Conservation (phyloP, 2,113 vertebrate species). For the Calcarius ornatus region DNA sequence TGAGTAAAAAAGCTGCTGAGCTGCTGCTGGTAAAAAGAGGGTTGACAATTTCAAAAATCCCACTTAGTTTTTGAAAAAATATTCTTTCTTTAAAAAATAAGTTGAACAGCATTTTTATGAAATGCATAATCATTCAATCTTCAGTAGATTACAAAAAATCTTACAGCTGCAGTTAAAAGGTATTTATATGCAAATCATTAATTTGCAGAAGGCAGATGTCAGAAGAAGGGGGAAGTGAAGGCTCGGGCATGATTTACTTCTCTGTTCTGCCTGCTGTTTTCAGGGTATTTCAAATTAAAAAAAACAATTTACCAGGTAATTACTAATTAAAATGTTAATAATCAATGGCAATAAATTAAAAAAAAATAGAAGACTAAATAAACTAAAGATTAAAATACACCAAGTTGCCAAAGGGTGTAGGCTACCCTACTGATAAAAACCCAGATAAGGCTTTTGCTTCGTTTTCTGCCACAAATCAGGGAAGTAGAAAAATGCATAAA, state of each 20-base stretch:
- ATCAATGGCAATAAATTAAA: background rate
- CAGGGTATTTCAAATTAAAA: background rate
- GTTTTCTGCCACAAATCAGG: background rate
- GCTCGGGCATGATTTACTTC: background rate
- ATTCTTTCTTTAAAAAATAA: background rate
- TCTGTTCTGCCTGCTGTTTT: background rate
- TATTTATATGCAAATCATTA: background rate
- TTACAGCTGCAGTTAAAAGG: background rate
- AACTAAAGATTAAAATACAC: background rate
- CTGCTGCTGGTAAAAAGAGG: background rate
- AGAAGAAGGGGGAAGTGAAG: background rate
- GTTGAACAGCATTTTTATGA: background rate
- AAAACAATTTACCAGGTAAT: background rate
- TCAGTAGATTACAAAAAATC: background rate
- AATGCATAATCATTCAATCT: background rate
- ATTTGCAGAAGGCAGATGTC: background rate
- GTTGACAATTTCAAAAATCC: background rate
- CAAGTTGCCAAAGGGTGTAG: background rate
- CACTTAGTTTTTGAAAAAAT: fast-evolving
- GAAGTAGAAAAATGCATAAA: background rate
- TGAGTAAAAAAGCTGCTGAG: background rate
- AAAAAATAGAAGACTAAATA: background rate
- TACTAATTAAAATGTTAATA: background rate
- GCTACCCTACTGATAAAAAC: background rate
- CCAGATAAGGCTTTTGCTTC: background rate